phyloP scores from a whole-genome alignment of 2,888 invertebrate species.

The Buathra laborator region DNA sequence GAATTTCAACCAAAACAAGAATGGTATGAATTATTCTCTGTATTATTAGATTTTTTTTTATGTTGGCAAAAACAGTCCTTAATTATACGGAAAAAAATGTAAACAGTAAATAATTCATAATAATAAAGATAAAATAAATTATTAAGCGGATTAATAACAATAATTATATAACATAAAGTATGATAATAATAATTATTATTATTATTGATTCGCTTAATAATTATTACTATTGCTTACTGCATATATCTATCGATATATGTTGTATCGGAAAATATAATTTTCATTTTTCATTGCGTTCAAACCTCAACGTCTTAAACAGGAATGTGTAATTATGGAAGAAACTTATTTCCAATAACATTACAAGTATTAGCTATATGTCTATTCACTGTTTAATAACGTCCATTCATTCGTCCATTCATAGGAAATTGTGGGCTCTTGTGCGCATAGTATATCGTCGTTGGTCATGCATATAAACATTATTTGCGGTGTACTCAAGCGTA shows the following conservation, averaged over 20 bases:
- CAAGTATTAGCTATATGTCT: neutral
- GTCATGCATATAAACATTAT: slow-evolving; percentile 57
- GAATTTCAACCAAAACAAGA: neutral
- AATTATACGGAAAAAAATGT: too few relatives aligned
- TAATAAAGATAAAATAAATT: too few relatives aligned
- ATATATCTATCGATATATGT: neutral
- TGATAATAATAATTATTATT: too few relatives aligned
- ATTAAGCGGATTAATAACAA: too few relatives aligned
- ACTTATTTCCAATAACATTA: slow-evolving; percentile 11
- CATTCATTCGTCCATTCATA: slow-evolving; percentile 16
- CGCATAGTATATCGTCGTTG: slow-evolving; percentile 16
- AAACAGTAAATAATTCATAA: too few relatives aligned
- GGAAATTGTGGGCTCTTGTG: neutral
- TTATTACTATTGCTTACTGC: neutral
- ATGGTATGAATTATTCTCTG: neutral
- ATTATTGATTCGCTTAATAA: too few relatives aligned
- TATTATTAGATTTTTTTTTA: too few relatives aligned
- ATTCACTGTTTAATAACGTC: neutral
- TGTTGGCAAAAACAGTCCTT: too few relatives aligned
- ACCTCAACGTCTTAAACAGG: neutral
- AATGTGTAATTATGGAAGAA: slow-evolving; percentile 9
- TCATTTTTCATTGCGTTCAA: neutral
- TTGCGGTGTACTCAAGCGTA: slow-evolving; percentile 53
- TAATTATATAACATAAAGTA: too few relatives aligned
- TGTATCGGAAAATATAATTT: neutral